phyloP scores from a whole-genome alignment of 2,888 invertebrate genomes.

The Protophormia terraenovae region DNA sequence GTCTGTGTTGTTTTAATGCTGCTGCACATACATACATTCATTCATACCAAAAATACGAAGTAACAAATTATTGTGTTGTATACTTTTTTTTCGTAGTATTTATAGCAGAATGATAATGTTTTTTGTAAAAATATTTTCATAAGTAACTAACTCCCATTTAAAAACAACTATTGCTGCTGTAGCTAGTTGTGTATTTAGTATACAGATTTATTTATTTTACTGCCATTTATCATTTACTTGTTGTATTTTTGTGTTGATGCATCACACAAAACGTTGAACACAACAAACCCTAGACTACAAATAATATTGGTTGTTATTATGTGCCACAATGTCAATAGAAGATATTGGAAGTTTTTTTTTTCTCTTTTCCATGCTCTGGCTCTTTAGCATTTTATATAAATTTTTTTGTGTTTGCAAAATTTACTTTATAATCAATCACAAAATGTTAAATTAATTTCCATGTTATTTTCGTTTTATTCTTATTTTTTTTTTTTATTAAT shows the following conservation, averaged over 20 bases:
- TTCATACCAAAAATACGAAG: too few species aligned
- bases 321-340: conserved; percentile 36
- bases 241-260: background rate
- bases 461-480: background rate
- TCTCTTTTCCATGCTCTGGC: background rate
- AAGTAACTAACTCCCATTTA: background rate
- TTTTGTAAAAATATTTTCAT: conserved; percentile 21
- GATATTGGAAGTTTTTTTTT: background rate
- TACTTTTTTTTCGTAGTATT: background rate
- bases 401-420: conserved; percentile 10
- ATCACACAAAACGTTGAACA: too few species aligned
- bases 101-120: background rate
- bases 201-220: conserved; percentile 52
- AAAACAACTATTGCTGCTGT: background rate
- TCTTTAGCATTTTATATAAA: background rate
- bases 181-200: background rate
- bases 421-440: conserved; percentile 56
- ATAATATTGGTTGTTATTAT: conserved; percentile 35
- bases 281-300: conserved; percentile 13
- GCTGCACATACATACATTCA: too few species aligned
- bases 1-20: conserved; percentile 44
- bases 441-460: conserved; percentile 46
- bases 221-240: conserved; percentile 51
- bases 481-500: background rate
- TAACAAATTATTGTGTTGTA: background rate